A percentile compares a stretch with the other conserved stretches of the same genome.
These are phyloP conservation scores for Tapirus indicus DNA, from an alignment of 2,797 vertebrate genomes.

Conservation along the genomic window DNA sequence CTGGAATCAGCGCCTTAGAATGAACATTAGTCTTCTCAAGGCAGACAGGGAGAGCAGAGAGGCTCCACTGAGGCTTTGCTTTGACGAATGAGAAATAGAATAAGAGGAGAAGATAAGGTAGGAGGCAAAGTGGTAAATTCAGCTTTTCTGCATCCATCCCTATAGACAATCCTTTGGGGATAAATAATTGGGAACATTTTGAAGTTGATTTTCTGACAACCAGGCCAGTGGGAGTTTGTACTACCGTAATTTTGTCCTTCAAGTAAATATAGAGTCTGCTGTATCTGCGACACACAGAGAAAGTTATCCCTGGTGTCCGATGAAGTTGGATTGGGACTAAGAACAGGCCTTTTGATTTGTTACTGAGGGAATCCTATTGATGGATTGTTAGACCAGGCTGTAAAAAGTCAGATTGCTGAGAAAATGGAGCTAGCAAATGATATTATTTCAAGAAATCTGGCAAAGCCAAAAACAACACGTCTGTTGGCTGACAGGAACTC, in stretches of 20 bases:
- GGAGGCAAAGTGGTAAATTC: not conserved
- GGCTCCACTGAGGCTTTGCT: not conserved
- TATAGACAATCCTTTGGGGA: not conserved
- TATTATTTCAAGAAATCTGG: slow-evolving; percentile 16
- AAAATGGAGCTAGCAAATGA: not conserved
- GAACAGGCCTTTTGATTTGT: not conserved
- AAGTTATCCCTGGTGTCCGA: not conserved
- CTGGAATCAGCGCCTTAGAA: not conserved
- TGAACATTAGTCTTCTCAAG: not conserved
- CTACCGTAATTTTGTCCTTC: not conserved
- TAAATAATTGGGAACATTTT: not conserved
- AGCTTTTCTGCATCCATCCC: not conserved
- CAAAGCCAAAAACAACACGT: not conserved
- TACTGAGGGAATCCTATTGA: not conserved
- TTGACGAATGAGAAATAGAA: not conserved
- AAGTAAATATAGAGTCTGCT: not conserved
- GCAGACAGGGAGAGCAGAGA: not conserved
- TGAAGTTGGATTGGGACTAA: not conserved
- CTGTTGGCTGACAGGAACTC: not conserved
- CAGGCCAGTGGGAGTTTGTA: not conserved
- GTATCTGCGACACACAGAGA: not conserved
- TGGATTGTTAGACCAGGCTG: not conserved
- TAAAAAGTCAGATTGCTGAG: not conserved
- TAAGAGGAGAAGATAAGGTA: not conserved
- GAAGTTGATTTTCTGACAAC: slow-evolving; percentile 16